Conservation (phyloP, 1,140 invertebrate species). For the Bombus terrestris region DNA sequence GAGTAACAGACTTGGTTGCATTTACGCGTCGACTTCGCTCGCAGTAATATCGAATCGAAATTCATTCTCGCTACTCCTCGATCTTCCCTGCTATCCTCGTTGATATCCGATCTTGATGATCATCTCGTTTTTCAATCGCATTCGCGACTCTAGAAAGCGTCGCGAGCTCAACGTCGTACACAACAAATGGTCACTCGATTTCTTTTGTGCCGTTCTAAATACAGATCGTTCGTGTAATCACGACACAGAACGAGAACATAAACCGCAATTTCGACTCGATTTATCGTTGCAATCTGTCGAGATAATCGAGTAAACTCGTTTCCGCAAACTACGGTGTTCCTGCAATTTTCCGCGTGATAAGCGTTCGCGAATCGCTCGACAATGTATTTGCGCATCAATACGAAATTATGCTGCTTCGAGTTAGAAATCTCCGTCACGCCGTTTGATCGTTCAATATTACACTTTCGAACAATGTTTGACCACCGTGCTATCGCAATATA, state of each 20-base stretch:
- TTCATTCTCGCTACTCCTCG: background rate
- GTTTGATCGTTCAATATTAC: constrained; percentile 39
- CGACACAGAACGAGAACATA: background rate
- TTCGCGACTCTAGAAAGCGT: too few relatives aligned
- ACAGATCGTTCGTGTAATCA: background rate
- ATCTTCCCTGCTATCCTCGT: background rate
- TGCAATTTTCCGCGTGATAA: constrained; percentile 8
- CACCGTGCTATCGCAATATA: constrained; percentile 12
- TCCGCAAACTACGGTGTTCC: background rate
- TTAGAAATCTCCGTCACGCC: constrained; percentile 7
- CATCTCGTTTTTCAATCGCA: background rate
- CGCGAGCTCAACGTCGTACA: too few relatives aligned
- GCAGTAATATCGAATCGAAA: background rate
- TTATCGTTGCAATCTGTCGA: background rate
- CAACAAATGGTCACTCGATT: background rate
- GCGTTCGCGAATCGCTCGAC: background rate
- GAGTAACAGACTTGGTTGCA: background rate
- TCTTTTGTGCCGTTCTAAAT: background rate
- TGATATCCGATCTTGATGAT: background rate
- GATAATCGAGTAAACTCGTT: too few relatives aligned
- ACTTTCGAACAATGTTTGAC: constrained; percentile 32
- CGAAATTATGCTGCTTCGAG: background rate
- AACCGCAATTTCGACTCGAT: background rate
- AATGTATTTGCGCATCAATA: background rate
- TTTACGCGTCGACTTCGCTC: background rate